Percentiles rank a stretch among this genome's conserved stretches.
Evolutionary conservation across 1,140 invertebrate species (phyloP).

Genomic region (Pemphigus obesinymphae): DNA sequence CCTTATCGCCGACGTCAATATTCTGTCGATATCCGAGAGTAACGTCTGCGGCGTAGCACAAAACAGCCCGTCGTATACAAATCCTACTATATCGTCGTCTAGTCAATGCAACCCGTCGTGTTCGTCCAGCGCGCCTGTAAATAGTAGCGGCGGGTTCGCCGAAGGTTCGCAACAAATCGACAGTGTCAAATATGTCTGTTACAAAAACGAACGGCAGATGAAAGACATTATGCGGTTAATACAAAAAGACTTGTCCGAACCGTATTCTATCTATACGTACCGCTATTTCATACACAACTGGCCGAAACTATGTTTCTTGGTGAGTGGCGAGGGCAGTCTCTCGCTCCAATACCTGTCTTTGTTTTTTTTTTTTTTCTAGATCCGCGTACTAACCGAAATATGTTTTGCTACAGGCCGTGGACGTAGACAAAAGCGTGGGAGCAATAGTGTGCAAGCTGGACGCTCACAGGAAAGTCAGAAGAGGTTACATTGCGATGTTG

Average conservation of each 20-base stretch:
- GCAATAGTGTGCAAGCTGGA: constrained; percentile 98
- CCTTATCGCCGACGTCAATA: not conserved
- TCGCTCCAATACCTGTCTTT: too few species aligned
- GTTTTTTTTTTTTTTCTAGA: too few species aligned
- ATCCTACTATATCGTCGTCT: constrained; percentile 1
- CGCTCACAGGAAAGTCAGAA: constrained; percentile 84
- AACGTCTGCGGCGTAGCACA: not conserved
- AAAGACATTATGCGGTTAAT: constrained; percentile 96
- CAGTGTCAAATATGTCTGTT: constrained; percentile 65
- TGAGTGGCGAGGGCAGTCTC: constrained; percentile 55
- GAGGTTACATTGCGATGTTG: constrained; percentile 99
- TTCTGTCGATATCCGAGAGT: constrained; percentile 18
- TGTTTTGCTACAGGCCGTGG: constrained; percentile 61
- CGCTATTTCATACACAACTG: constrained; percentile 99
- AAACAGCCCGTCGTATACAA: not conserved
- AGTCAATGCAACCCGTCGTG: constrained; percentile 28
- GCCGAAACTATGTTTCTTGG: constrained; percentile 97
- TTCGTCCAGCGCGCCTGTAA: not conserved
- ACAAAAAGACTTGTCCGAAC: constrained; percentile 97
- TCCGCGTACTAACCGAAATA: not conserved
- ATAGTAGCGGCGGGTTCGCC: not conserved
- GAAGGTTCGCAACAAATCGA: constrained; percentile 16
- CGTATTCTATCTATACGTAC: constrained; percentile 99
- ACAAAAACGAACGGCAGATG: constrained; percentile 87
- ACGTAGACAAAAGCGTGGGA: constrained; percentile 82